Percentiles rank a stretch among this genome's conserved stretches.
phyloP scores from a whole-genome alignment of 2,113 vertebrate species.

The Engystomops pustulosus region DNA sequence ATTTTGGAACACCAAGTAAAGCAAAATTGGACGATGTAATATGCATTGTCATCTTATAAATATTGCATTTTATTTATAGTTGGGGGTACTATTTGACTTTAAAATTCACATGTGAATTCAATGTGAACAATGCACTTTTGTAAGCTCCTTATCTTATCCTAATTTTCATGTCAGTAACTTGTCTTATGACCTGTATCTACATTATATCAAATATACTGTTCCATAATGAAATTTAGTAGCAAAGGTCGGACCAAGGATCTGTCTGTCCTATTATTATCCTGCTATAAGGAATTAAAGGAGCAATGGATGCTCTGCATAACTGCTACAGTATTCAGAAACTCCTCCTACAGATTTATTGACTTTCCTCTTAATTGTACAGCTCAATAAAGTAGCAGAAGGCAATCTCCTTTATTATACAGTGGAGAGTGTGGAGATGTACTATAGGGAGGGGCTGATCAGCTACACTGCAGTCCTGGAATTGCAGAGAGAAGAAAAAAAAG shows the following conservation, averaged over 20 bases:
- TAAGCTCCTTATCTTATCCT: not conserved
- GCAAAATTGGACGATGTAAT: not conserved
- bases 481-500: constrained; percentile 20
- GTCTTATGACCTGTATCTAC: not conserved
- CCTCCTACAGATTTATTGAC: constrained; percentile 43
- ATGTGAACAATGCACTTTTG: not conserved
- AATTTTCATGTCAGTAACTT: too few species aligned
- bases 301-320: not conserved
- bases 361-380: constrained; percentile 41
- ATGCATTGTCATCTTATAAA: not conserved
- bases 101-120: too few species aligned
- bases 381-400: constrained; percentile 52
- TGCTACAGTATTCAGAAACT: not conserved
- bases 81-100: not conserved
- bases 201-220: not conserved
- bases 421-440: not conserved
- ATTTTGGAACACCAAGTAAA: not conserved
- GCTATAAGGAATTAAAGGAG: not conserved
- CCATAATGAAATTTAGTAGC: not conserved
- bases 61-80: not conserved
- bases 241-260: not conserved
- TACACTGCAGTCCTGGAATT: constrained; percentile 34
- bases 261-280: not conserved
- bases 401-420: constrained; percentile 47
- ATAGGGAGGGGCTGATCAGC: constrained; percentile 24